Evolutionary conservation across 1,140 invertebrate species (phyloP), one percentile per base, ranked within the genome.

Genomic region (Scaptodrosophila lebanonensis): DNA sequence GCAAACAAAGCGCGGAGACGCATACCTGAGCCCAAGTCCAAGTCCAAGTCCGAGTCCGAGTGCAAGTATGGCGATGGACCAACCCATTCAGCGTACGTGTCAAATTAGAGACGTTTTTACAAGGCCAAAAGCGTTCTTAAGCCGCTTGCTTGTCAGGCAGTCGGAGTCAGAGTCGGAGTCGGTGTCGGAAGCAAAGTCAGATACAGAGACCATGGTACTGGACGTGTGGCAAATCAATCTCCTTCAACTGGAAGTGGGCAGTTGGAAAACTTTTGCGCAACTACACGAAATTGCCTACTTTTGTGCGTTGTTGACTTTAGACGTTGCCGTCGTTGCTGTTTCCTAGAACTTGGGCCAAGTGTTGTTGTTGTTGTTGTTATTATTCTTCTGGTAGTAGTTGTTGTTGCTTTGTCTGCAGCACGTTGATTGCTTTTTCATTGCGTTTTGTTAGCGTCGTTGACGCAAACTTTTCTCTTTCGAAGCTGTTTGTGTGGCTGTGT

Each of bases 71-170:
- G n/a, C n/a, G n/a, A n/a, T n/a, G n/a, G n/a, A n/a, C n/a, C n/a
- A n/a, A n/a, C n/a, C n/a, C n/a, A n/a, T n/a, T n/a, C n/a, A n/a
- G 68, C 70, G 70, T 75, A 75, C 70, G 70, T 75, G 70, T 75
- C 70, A 75, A 75, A 75, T 75, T 75, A 75, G 70, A 70, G 70
- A 75, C 70, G 70, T 75, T 75, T 75, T 75, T 75, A 75, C 70
- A 75, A 75, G 70, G 70, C 68, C 54, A 44, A 25, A 27, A 17
- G 45, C 38, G 36, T 39, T 25, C 45, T 20, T 53, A 44, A 53
- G 39, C 30, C 39, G 50, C 22, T 38, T 20, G 50, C 17, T 33
- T 32, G 12, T 27, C 15, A 20, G 22, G 3, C 22, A 25, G 22
- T 25, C 22, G 8, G 22, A 25, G 22, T 25, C 22, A 25, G 22